phyloP scores from a whole-genome alignment of 2,888 invertebrate species.

The Nemoura dubitans region DNA sequence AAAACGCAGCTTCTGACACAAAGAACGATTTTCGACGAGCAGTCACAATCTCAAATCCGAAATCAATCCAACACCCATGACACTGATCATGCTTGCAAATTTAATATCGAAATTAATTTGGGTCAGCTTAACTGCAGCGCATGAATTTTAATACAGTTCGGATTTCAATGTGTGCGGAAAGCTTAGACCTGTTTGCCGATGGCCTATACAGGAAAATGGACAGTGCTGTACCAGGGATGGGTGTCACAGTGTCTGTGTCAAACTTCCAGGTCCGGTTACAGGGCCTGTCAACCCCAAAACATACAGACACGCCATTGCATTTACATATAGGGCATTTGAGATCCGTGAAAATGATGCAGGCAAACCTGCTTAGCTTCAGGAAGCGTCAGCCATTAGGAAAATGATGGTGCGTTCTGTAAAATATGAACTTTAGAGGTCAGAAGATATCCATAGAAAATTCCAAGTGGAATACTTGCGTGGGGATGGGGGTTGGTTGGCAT shows the following conservation, averaged over 20 bases:
- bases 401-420: too few species aligned
- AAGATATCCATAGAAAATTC: too few species aligned
- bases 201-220: too few species aligned
- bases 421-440: too few species aligned
- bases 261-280: not conserved
- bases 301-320: not conserved
- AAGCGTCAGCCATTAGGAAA: too few species aligned
- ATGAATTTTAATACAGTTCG: conserved; percentile 16
- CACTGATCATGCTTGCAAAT: not conserved
- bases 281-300: not conserved
- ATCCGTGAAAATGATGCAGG: too few species aligned
- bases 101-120: not conserved
- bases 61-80: not conserved
- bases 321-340: too few species aligned
- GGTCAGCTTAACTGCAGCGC: not conserved
- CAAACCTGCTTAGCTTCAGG: too few species aligned
- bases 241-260: not conserved
- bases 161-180: not conserved
- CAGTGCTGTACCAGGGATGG: not conserved
- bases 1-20: too few species aligned
- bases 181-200: not conserved
- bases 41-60: not conserved
- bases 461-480: too few species aligned
- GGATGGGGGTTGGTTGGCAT: too few species aligned
- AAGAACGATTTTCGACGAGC: not conserved